Conservation (phyloP, 2,797 vertebrate genomes). For the Paedocypris micromegethes region DNA sequence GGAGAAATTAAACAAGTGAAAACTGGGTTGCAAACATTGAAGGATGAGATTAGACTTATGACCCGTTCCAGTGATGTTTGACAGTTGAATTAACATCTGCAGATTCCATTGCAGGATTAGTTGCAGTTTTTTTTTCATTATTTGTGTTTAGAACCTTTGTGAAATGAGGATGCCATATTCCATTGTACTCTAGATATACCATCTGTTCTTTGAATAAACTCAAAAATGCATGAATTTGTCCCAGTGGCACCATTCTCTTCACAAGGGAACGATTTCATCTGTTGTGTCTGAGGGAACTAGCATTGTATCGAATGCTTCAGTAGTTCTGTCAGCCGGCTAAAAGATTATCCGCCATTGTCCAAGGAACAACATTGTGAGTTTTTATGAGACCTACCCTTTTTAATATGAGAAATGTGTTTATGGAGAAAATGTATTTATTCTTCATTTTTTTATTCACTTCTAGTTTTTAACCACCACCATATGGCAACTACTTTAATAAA, state of each 20-base stretch:
- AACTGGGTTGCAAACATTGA: too few species aligned
- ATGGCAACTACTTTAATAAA: too few species aligned
- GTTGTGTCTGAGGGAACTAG: slow-evolving; percentile 8
- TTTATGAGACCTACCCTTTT: background rate
- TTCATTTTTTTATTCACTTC: too few species aligned
- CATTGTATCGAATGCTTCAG: slow-evolving; percentile 24
- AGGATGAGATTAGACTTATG: too few species aligned
- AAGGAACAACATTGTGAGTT: slow-evolving; percentile 6
- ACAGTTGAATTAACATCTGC: too few species aligned
- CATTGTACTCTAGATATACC: slow-evolving; percentile 23
- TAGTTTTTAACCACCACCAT: too few species aligned
- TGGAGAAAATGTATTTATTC: too few species aligned
- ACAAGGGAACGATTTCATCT: slow-evolving; percentile 23
- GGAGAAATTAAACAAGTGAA: too few species aligned
- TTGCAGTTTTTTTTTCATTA: background rate
- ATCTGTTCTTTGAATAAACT: slow-evolving; percentile 43
- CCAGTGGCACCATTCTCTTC: slow-evolving; percentile 24
- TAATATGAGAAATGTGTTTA: too few species aligned
- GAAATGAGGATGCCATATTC: slow-evolving; percentile 21
- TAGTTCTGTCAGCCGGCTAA: slow-evolving; percentile 15
- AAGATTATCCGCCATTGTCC: slow-evolving; percentile 27
- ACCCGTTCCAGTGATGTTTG: too few species aligned
- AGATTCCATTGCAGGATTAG: too few species aligned
- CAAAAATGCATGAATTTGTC: slow-evolving; percentile 34
- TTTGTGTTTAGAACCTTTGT: slow-evolving; percentile 18